Evolutionary conservation across 2,113 vertebrate genomes (phyloP).

Genomic region (Saimiri boliviensis): DNA sequence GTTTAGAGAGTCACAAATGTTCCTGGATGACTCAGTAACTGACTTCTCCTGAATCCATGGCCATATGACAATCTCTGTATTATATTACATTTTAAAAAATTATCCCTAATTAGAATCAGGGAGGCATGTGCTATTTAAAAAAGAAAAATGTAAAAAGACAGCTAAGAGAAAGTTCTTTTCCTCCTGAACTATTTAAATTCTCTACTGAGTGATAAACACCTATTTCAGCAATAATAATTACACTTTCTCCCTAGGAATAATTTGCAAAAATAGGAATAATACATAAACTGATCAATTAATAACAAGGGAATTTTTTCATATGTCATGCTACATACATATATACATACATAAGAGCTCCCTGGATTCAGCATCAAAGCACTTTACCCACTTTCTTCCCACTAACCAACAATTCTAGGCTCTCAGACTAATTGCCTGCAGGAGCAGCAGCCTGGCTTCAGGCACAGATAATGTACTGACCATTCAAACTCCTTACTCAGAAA

Average conservation of each 20-base stretch:
- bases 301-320: neutral
- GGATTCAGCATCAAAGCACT: neutral
- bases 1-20: neutral
- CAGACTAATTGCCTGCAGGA: too few relatives aligned
- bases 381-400: neutral
- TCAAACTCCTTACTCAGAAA: neutral
- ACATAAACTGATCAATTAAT: neutral
- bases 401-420: rapidly evolving
- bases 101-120: neutral
- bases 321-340: neutral
- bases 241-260: neutral
- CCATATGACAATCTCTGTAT: neutral
- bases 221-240: neutral
- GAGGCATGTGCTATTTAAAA: neutral
- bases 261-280: neutral
- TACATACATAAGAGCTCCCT: neutral
- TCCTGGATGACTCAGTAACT: neutral
- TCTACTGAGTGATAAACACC: neutral
- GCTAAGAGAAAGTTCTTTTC: neutral
- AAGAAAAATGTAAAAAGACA: neutral
- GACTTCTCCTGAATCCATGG: neutral
- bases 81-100: neutral
- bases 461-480: neutral
- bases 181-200: neutral
- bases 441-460: neutral